Base-by-base conservation (phyloP, 1,140 invertebrate species). In the Drosophila serrata region DNA sequence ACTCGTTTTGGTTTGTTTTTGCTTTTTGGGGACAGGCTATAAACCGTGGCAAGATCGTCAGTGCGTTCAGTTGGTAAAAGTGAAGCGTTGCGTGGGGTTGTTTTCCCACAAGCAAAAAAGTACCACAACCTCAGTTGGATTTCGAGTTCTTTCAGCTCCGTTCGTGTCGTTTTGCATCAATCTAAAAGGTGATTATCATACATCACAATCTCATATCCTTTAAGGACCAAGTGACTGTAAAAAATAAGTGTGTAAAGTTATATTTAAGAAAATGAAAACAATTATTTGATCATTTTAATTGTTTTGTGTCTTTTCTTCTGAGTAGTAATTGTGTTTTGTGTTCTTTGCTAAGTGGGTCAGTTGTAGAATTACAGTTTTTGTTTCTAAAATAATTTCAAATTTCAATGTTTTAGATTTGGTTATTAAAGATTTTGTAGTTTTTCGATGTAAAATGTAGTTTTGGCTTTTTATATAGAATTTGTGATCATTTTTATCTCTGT, bases 61-160 rank as follows among this genome's bases (percentile, higher is more conserved):
- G 57, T 75, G 77, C 91, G 87, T 87, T 92, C 91, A 92, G 91
- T 92, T 92, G 84, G 91, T 92, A 91, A 91, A 92, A 92, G 91
- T 90, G 75, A 87, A 84, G 82, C 91, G 87, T 91, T 86, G 63
- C 87, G 91, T 92, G 81, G 82, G 91, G 91, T 90, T 82, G 79
- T 75, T 70, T 78, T 72, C 51, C 33, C 15, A 13, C 17, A 31
- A 5, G 22, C 6, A 24, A 39, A 45, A 61, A 40, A n/a, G n/a
- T n/a, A 35, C 35, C n/a, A 59, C 31, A 82, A 70, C 67, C 68
- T 45, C 39, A 58, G 49, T 72, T 68, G 51, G 33, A 61, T 61
- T 51, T 74, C 64, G 59, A 67, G 59, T 49, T 33, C 24, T 62
- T 31, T 39, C 35, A 27, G 33, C 33, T 7, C 39, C 46, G 72